Evolutionary conservation across 35 echinoderm and acorn worm genomes (phyloP), one percentile per base, ranked within the genome.

Genomic region (Amphiura filiformis): DNA sequence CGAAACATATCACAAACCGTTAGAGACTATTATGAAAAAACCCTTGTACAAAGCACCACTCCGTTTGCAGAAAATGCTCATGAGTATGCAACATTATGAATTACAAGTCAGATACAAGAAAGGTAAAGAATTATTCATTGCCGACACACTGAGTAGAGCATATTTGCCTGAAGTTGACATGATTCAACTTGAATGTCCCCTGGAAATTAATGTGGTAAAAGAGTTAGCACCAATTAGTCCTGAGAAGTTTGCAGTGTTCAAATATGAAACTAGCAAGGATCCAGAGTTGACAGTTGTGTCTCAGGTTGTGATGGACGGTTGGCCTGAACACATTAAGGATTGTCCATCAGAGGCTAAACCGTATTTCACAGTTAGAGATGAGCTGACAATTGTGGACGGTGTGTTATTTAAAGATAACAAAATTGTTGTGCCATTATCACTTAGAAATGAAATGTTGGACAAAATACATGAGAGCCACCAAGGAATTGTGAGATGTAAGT

Each of bases 181-280:
- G n/a, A 31, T 57, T 23, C 1, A 38, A 79, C 26, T 82, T 3
- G 52, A 34, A 35, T 78, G 49, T 39, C 35, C 78, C 1, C 35
- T 76, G 5, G 57, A 82, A 14, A 37, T 87, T 2, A 75, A 32
- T 52, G 37, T 82, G 34, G 78, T 87, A 0, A 81, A 65, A 49
- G 70, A 79, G 30, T 31, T 81, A 38, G 34, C 86, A 34, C 34
- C 37, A 39, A 2, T 39, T 28, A 22, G 75, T 36, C 5, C 13
- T 76, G 76, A 70, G 38, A 91, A 87, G 40, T 75, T 91, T 80
- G 57, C 44, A 13, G 18, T 77, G 28, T 83, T 87, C 17, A 86
- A 86, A 87, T n/a, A 75, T 12, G 90, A 92, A 77, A 92, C 90
- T 87, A 75, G 56, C 0, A 82, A 75, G 23, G 90, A 91, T 91